Percentiles rank a stretch among this genome's conserved stretches.
phyloP scores from a whole-genome alignment of 2,113 vertebrate species.

The Oreochromis tanganicae region DNA sequence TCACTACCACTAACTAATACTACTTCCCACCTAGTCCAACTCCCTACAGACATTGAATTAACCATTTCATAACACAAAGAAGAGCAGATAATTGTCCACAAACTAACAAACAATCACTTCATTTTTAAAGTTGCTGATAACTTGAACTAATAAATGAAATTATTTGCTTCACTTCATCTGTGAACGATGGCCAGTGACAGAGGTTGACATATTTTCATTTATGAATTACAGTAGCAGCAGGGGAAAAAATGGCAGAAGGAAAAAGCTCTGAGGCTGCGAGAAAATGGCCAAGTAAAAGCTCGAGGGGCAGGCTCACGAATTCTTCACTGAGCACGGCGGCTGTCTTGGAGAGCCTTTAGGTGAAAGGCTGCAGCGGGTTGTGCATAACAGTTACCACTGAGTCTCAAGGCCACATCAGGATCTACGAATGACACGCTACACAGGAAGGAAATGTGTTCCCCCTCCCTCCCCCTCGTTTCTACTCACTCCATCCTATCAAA shows the following conservation, averaged over 20 bases:
- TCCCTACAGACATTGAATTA: background rate
- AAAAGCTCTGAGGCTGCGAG: background rate
- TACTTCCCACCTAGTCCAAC: background rate
- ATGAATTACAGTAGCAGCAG: background rate
- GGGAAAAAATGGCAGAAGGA: background rate
- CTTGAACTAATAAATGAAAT: background rate
- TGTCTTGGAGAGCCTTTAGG: background rate
- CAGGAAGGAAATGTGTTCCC: slow-evolving; percentile 59
- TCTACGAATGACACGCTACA: slow-evolving; percentile 49
- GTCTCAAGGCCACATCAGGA: slow-evolving; percentile 51
- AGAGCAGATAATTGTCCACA: background rate
- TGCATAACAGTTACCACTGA: background rate
- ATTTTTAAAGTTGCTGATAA: background rate
- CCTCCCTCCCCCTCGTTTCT: slow-evolving; percentile 56
- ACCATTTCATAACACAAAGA: background rate
- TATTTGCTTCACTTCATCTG: background rate
- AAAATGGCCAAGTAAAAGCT: background rate
- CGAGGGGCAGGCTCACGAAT: background rate
- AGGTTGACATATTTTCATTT: background rate
- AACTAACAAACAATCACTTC: background rate
- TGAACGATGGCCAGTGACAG: background rate
- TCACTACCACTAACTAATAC: background rate
- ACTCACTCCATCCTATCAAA: slow-evolving; percentile 74
- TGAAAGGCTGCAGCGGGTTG: background rate
- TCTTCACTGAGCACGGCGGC: background rate